Base-by-base conservation (phyloP, 2,113 vertebrate species). In the Dicrurus megarhynchus region DNA sequence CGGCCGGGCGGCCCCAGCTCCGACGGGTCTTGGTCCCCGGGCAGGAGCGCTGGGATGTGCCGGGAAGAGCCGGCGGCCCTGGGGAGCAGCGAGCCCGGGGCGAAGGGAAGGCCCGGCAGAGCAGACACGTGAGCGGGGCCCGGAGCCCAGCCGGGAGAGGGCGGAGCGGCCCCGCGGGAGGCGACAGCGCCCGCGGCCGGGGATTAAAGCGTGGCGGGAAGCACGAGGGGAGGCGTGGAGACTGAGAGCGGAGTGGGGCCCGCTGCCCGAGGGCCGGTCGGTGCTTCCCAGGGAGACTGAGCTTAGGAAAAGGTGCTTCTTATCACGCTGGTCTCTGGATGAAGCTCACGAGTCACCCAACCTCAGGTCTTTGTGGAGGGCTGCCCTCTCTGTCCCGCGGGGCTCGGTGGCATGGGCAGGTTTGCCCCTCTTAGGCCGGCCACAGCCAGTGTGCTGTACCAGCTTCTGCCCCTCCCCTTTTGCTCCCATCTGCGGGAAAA, bases 351-450 rank as follows among this genome's bases (percentile, higher is more conserved):
- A 44, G 26, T 56, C 32, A 0, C 16, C 27, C 11, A 8, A 1
- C 4, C 33, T 10, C 2, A 27, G 33, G 7, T 14, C 8, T 27
- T 8, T 2, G 9, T 11, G 19, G 9, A 8, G 44, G 11, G 3
- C 20, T 10, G 6, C 5, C 6, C 3, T 13, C 32, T 2, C 4
- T 23, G 3, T 21, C 23, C 17, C 6, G 10, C 3, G 9, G 22
- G 7, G 5, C 6, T 61, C 17, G 2, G 3, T 2, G 44, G 32
- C 13, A 0, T 0, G 16, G 10, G 44, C 8, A 4, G 23, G 20
- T 53, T 70, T 39, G n/a, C 16, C 6, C 20, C 6, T 33, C 19
- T 28, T 10, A 32, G 50, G 55, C 32, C 12, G 16, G 17, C 26
- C 39, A 1, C 13, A 26, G 47, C 37, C 19, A 0, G 65, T 6